Evolutionary conservation across 2,113 vertebrate species (phyloP), one percentile per base, ranked within the genome.

Genomic region (Leucoraja erinaceus): DNA sequence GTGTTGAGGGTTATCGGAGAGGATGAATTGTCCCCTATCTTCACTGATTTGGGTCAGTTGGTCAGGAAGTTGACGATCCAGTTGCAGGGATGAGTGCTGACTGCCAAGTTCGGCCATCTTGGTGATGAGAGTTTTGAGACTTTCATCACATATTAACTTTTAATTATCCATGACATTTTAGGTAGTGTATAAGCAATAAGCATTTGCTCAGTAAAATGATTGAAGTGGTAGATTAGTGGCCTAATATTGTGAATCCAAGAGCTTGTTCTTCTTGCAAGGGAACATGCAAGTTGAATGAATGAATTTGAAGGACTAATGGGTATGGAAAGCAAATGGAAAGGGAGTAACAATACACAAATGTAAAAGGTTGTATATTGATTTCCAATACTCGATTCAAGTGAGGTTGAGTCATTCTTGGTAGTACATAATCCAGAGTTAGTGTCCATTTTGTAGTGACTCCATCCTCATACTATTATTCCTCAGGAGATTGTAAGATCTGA

Each of bases 381-480:
- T 79, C 77, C 33, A 79, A 54, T 79, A 79, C 77, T 47, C 38
- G 77, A 79, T 79, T 79, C 77, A 79, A 79, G 77, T 47, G 31
- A 47, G 77, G 12, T 79, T 79, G 38, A 38, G 18, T 79, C 33
- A 79, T 47, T 79, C 77, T 79, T 54, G 77, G 18, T 33, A 79
- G 25, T 83, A 3, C 10, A 83, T 83, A 83, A 54, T 56, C 47
- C 56, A 56, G 47, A 12, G 47, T 25, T 0, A 10, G 4, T 83
- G 25, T 83, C 25, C 38, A 83, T 83, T 0, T 47, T 83, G 11
- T 83, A 25, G 0, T 59, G 54, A 4, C 47, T 83, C 8, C 10
- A 28, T 28, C 47, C n/a, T 56, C 5, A 6, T 11, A 18, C 14
- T 16, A 38, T 86, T 86, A 63, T 31, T 61, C 56, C 12, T 86